Evolutionary conservation across 2,888 invertebrate genomes (phyloP).

Genomic region (Pediacus dermestoides): DNA sequence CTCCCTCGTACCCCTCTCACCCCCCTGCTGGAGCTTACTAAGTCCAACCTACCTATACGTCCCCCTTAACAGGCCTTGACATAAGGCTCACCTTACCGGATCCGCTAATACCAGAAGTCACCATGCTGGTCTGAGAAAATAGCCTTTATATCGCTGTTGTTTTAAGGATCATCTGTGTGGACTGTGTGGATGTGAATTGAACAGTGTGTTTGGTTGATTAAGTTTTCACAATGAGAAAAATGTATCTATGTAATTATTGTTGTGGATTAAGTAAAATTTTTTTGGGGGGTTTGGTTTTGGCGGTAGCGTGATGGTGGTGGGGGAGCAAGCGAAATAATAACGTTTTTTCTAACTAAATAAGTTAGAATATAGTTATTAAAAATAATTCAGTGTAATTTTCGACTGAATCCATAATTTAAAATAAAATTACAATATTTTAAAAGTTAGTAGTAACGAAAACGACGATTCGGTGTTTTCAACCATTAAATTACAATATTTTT

Average conservation of each 20-base stretch:
- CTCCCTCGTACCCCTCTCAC: slow-evolving; percentile 41
- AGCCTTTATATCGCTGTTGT: slow-evolving; percentile 26
- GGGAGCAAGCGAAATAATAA: too few species aligned
- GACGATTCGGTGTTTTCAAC: too few species aligned
- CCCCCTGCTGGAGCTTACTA: slow-evolving; percentile 37
- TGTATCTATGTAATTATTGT: slow-evolving; percentile 15
- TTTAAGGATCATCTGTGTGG: slow-evolving; percentile 15
- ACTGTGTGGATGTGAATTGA: not conserved
- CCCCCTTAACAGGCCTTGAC: slow-evolving; percentile 37
- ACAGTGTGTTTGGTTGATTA: slow-evolving; percentile 37
- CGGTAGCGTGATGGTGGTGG: too few species aligned
- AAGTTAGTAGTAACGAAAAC: too few species aligned
- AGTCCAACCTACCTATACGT: slow-evolving; percentile 43
- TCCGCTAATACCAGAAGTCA: slow-evolving; percentile 43
- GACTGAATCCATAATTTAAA: not conserved
- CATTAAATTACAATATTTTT: too few species aligned
- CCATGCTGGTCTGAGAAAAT: slow-evolving; percentile 30
- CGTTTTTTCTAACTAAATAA: too few species aligned
- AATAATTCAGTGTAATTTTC: too few species aligned
- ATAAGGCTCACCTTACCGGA: slow-evolving; percentile 41
- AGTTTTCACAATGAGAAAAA: slow-evolving; percentile 38
- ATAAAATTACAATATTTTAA: not conserved
- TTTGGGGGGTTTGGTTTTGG: too few species aligned
- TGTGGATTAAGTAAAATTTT: not conserved
- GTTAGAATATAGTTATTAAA: too few species aligned